Percentiles rank a stretch among this genome's conserved stretches.
Evolutionary conservation across 2,888 invertebrate species (phyloP).

Genomic region (Epsilonema sp.): DNA sequence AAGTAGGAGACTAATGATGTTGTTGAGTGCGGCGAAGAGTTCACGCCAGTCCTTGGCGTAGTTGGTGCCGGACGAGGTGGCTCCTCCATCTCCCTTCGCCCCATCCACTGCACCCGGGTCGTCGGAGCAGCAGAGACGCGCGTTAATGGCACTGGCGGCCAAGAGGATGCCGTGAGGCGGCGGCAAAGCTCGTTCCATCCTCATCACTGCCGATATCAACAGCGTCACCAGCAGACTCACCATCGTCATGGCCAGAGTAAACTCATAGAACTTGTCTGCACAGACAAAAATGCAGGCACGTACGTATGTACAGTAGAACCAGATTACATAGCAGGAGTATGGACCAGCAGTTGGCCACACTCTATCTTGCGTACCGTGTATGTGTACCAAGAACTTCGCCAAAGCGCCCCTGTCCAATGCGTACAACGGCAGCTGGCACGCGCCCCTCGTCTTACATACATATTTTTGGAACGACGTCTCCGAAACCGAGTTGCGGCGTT

Average conservation of each 20-base stretch:
- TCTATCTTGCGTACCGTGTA: too few relatives aligned
- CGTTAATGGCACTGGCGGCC: constrained; percentile 6
- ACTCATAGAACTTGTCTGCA: constrained; percentile 22
- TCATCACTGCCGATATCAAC: constrained; percentile 16
- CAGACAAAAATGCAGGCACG: background rate
- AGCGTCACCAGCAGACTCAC: constrained; percentile 20
- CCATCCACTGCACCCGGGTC: background rate
- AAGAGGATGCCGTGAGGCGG: constrained; percentile 12
- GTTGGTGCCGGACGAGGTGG: background rate
- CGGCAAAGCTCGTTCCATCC: constrained; percentile 17
- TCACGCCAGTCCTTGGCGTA: constrained; percentile 5
- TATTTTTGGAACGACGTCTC: constrained; percentile 18
- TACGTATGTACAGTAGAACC: too few relatives aligned
- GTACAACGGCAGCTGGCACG: too few relatives aligned
- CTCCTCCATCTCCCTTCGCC: too few relatives aligned
- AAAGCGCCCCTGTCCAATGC: too few relatives aligned
- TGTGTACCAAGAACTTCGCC: too few relatives aligned
- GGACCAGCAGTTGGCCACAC: too few relatives aligned
- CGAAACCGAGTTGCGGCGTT: constrained; percentile 20
- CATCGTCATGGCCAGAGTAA: constrained; percentile 19
- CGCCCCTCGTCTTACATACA: too few relatives aligned
- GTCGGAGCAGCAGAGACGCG: constrained; percentile 3
- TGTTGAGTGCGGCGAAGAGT: constrained; percentile 7
- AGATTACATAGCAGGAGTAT: too few relatives aligned
- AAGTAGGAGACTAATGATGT: constrained; percentile 1